Conservation (phyloP, 2,797 vertebrate species). For the Ambastaia sidthimunki region DNA sequence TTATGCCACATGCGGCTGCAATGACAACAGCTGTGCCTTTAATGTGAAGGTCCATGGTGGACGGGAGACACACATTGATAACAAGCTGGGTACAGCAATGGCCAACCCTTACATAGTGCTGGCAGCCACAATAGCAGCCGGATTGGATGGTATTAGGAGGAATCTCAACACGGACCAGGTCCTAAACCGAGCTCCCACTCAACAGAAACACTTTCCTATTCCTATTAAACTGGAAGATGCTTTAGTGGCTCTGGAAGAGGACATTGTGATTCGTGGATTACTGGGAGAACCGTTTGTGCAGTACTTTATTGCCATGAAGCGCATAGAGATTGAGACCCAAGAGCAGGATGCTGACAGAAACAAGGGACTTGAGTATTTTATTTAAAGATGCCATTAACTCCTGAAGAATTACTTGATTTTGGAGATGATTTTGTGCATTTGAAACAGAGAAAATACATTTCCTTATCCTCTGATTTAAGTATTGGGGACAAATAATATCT, state of each 20-base stretch:
- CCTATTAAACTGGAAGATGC: slow-evolving; percentile 90
- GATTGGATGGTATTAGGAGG: slow-evolving; percentile 86
- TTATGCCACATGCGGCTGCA: slow-evolving; percentile 85
- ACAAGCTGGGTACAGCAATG: slow-evolving; percentile 89
- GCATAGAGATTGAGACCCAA: slow-evolving; percentile 91
- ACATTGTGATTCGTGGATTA: slow-evolving; percentile 80
- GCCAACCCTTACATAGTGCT: slow-evolving; percentile 92
- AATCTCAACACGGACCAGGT: slow-evolving; percentile 70
- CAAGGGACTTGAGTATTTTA: slow-evolving; percentile 94
- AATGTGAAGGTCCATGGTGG: slow-evolving; percentile 88
- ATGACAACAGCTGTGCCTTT: slow-evolving; percentile 89
- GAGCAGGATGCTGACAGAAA: slow-evolving; percentile 88
- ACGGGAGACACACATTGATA: slow-evolving; percentile 85
- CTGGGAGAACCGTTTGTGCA: slow-evolving; percentile 89
- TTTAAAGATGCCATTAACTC: slow-evolving; percentile 72
- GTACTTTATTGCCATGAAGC: slow-evolving; percentile 94
- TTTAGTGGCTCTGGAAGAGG: slow-evolving; percentile 81
- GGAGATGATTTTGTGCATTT: slow-evolving; percentile 1
- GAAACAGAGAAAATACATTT: not conserved
- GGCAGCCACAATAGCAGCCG: slow-evolving; percentile 88
- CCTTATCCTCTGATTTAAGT: not conserved
- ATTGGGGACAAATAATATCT: not conserved
- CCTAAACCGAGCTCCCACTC: slow-evolving; percentile 67
- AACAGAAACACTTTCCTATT: slow-evolving; percentile 74
- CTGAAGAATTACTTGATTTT: slow-evolving; percentile 35